Base-by-base conservation (phyloP, 1,140 invertebrate species). In the Cydia pomonella region DNA sequence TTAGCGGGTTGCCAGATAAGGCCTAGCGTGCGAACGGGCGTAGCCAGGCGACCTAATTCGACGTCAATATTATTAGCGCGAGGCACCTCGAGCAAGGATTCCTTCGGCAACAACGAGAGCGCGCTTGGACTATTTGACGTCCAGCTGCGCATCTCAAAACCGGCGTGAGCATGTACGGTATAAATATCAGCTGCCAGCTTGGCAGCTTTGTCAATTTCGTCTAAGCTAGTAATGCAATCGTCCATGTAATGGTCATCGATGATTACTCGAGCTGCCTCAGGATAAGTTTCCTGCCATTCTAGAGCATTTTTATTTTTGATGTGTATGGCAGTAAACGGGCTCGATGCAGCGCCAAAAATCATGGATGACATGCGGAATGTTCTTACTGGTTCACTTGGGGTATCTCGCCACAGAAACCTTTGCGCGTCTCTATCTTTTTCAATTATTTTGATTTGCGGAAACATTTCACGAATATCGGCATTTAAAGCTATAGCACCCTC, bases 221-320 rank as follows among this genome's bases (percentile, higher is more conserved):
- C 71, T 2, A 79, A 77, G 63, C 84, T 84, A 23, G 76, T 80
- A 0, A 89, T 29, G 59, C 81, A 88, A 63, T 91, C 87, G 66
- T 89, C 87, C 75, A 89, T 86, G 63, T 89, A 91, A 73, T 84
- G 84, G 44, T 84, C 77, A 7, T 80, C 3, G 2, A 80, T 23
- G 1, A 90, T 77, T 1, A 79, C 82, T 0, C 72, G 27, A 1
- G 72, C 76, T 0, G 84, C 82, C 27, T 69, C 18, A 0, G 84
- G 84, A 44, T 76, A 76, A 9, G 13, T 3, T 10, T 73, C 10
- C 13, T 29, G 10, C 73, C 79, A 81, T 27, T 80, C 10, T 47
- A 29, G 5, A 1, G 78, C 78, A 27, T 83, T 83, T 23, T 73
- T 69, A 53, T 77, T 77, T 69, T 75, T 77, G 6, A 77, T 13